Conservation (phyloP, 2,888 invertebrate species). For the Rhaphigaster nebulosa region DNA sequence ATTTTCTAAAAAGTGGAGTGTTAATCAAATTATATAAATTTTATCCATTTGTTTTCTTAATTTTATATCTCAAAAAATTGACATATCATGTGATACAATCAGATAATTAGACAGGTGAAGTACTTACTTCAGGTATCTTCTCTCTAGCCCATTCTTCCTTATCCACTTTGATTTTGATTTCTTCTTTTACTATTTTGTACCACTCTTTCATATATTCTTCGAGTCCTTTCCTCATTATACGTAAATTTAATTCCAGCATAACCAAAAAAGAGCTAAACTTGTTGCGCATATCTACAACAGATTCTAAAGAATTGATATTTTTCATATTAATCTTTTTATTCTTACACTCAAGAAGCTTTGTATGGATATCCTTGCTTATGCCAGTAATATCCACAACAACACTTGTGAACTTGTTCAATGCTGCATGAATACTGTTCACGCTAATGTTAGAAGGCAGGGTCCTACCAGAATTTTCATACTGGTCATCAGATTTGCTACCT, state of each 20-base stretch:
- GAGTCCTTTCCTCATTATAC: background rate
- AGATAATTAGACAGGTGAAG: too few relatives aligned
- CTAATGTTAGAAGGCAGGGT: background rate
- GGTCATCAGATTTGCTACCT: background rate
- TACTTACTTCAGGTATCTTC: too few relatives aligned
- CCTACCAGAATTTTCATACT: background rate
- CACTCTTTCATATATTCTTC: slow-evolving; percentile 6
- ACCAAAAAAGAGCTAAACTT: background rate
- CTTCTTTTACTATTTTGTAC: background rate
- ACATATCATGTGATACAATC: too few relatives aligned
- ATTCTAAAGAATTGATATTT: background rate
- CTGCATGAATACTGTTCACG: background rate
- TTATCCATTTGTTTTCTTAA: background rate
- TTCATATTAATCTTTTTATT: slow-evolving; percentile 24
- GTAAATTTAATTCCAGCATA: background rate
- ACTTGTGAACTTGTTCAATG: background rate
- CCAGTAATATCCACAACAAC: background rate
- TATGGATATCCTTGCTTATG: slow-evolving; percentile 16
- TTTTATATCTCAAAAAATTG: too few relatives aligned
- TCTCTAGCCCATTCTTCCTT: too few relatives aligned
- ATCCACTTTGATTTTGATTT: background rate
- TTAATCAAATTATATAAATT: too few relatives aligned
- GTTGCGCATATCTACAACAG: background rate
- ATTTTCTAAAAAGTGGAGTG: too few relatives aligned
- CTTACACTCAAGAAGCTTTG: slow-evolving; percentile 44